Conservation (phyloP, 1,140 invertebrate species). For the Rhagoletis zephyria region DNA sequence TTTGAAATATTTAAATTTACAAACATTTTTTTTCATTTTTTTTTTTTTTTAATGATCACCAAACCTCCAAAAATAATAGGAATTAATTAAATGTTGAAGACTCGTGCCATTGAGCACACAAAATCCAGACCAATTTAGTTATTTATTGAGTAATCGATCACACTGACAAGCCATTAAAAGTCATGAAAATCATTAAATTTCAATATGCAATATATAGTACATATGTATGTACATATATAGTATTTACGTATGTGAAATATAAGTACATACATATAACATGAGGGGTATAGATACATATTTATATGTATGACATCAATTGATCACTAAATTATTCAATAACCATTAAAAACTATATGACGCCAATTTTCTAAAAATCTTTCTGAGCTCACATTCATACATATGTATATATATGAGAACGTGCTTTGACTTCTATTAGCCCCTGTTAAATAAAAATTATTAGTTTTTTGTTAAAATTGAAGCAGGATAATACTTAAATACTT, state of each 20-base stretch:
- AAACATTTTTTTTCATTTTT: too few relatives aligned
- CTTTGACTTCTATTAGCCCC: background rate
- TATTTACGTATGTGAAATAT: too few relatives aligned
- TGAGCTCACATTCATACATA: too few relatives aligned
- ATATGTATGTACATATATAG: background rate
- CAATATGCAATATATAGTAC: too few relatives aligned
- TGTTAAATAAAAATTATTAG: background rate
- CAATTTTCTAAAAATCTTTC: background rate
- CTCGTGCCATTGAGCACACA: background rate
- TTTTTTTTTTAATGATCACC: background rate
- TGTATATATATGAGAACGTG: background rate
- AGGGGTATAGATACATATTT: background rate
- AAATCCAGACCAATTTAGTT: background rate
- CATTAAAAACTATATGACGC: background rate
- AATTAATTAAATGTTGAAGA: background rate
- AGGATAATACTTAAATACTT: too few relatives aligned
- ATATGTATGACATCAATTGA: background rate
- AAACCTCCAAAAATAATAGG: background rate
- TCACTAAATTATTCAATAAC: background rate
- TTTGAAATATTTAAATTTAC: too few relatives aligned
- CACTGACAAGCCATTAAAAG: constrained; percentile 12
- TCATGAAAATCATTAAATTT: background rate
- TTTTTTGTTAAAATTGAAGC: too few relatives aligned
- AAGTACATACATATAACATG: too few relatives aligned
- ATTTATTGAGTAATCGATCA: constrained; percentile 39